Base-by-base conservation (phyloP, 2,113 vertebrate species). In the Spheniscus mendiculus region DNA sequence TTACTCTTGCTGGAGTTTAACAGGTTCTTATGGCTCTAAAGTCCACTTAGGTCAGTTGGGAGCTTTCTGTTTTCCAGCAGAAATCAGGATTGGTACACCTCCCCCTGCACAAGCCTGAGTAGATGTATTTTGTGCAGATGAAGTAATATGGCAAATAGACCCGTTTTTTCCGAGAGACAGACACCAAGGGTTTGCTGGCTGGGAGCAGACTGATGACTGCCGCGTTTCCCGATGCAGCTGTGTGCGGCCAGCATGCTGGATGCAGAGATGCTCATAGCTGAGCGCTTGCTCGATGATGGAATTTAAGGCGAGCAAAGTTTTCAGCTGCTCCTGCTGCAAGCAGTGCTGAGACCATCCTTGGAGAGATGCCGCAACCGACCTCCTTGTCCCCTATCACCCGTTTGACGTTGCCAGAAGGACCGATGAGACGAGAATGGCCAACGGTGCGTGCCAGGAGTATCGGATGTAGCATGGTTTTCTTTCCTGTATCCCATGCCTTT, bases 321-420 rank as follows among this genome's bases (percentile, higher is more conserved):
- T 16, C 13, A 5, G 44, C 59, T 29, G 18, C 42, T 49, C 44
- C 61, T 9, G 30, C 61, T 29, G 11, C 29, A 15, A 11, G 30
- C 20, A 0, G 9, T 21, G 67, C 56, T 2, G 34, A 32, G 38
- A 4, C 12, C 10, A 2, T 10, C 45, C 82, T 12, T 2, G 15
- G 58, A 13, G 69, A 6, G 40, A 8, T 6, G 59, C 84, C 20
- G 36, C 8, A 4, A 3, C 21, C 5, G 1, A 45, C 74, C 65
- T 34, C 34, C 45, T 9, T 3, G 23, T 55, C 74, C 47, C 2
- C 6, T 4, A 1, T 23, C 34, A 1, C 47, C 40, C 6, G 1
- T 10, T 22, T 2, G 66, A 2, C 16, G 0, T 26, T 7, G 63
- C 38, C 17, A 0, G n/a, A 1, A 29, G 50, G n/a, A 19, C 55